Percentiles rank a stretch among this genome's conserved stretches.
phyloP scores from a whole-genome alignment of 1,140 invertebrate genomes.

The Papilio machaon region DNA sequence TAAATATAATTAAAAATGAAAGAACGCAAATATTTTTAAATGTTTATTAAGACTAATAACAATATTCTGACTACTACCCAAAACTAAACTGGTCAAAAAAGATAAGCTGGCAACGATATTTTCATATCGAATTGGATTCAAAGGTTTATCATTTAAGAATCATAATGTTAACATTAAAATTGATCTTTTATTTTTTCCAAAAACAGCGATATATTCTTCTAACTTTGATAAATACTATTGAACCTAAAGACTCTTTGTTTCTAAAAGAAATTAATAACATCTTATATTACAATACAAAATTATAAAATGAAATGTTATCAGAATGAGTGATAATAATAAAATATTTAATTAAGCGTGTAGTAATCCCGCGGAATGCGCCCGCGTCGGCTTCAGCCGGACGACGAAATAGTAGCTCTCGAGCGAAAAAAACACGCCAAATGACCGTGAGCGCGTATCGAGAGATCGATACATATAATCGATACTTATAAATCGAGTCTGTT shows the following conservation, averaged over 20 bases:
- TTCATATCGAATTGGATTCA: not conserved
- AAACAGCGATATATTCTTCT: too few species aligned
- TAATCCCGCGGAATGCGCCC: conserved; percentile 15
- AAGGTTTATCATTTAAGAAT: not conserved
- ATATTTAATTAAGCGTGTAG: conserved; percentile 34
- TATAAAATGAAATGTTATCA: conserved; percentile 11
- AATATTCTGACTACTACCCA: not conserved
- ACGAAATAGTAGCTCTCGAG: conserved; percentile 51
- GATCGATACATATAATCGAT: conserved; percentile 80
- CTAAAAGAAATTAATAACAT: not conserved
- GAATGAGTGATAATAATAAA: conserved; percentile 21
- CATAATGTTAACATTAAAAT: not conserved
- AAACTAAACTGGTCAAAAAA: not conserved
- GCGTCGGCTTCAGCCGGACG: conserved; percentile 27
- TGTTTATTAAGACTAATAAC: not conserved
- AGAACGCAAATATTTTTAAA: not conserved
- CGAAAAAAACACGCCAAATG: conserved; percentile 57
- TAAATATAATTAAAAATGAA: not conserved
- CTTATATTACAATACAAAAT: not conserved
- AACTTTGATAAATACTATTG: too few species aligned
- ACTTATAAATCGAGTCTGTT: conserved; percentile 80
- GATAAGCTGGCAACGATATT: not conserved
- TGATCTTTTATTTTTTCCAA: not conserved
- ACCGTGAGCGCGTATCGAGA: conserved; percentile 67
- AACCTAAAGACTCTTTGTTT: not conserved